Percentiles rank a stretch among this genome's conserved stretches.
These are phyloP conservation scores for Pherbina coryleti DNA, from an alignment of 2,888 invertebrate species.

Conservation along the genomic window DNA sequence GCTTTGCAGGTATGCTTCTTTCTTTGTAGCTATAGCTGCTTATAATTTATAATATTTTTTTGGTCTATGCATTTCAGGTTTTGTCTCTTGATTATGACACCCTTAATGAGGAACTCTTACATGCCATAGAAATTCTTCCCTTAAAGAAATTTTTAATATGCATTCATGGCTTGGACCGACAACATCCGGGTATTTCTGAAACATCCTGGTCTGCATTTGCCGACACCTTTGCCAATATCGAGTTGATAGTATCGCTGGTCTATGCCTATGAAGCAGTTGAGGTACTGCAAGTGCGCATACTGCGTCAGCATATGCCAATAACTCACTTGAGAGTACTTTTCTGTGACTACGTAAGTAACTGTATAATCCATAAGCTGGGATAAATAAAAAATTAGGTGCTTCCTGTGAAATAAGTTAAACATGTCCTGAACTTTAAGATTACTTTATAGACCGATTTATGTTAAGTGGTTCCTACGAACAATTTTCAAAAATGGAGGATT, in stretches of 20 bases:
- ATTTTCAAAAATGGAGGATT: no score
- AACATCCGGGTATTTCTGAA: slow-evolving; percentile 76
- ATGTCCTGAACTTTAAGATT: no score
- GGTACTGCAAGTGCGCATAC: slow-evolving; percentile 74
- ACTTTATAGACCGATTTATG: no score
- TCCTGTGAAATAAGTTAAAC: no score
- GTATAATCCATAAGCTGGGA: not conserved
- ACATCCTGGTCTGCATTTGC: slow-evolving; percentile 75
- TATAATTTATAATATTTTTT: not conserved
- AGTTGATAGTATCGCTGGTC: slow-evolving; percentile 70
- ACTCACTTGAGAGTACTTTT: slow-evolving; percentile 81
- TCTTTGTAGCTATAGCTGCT: not conserved
- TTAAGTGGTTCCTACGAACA: no score
- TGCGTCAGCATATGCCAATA: slow-evolving; percentile 79
- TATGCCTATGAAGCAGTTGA: slow-evolving; percentile 79
- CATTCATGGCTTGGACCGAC: slow-evolving; percentile 77
- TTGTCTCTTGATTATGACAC: slow-evolving; percentile 68
- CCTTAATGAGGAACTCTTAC: slow-evolving; percentile 65
- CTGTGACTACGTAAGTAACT: slow-evolving; percentile 74
- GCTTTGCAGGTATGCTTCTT: slow-evolving; percentile 70
- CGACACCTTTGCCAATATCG: slow-evolving; percentile 62
- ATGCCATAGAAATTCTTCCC: slow-evolving; percentile 65
- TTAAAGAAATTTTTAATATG: slow-evolving; percentile 77
- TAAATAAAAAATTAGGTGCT: not conserved
- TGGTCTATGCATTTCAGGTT: slow-evolving; percentile 48